A percentile compares a stretch with the other conserved stretches of the same genome.
These are phyloP conservation scores for Erebia aethiops DNA, from an alignment of 2,888 invertebrate genomes.

Conservation along the genomic window DNA sequence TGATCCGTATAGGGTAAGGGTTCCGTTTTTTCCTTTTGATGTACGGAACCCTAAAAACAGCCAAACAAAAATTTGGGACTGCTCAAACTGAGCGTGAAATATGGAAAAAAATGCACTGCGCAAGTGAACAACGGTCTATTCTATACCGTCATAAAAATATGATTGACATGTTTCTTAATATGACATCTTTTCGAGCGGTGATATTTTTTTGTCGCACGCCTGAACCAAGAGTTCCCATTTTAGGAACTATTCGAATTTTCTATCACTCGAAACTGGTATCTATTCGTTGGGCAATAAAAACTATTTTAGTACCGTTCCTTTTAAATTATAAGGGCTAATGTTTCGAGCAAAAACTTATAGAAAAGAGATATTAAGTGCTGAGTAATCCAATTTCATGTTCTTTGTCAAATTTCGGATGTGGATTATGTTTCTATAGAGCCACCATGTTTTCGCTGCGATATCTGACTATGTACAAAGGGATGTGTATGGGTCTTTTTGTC, in stretches of 20 bases:
- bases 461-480: slow-evolving; percentile 71
- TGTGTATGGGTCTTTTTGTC: slow-evolving; percentile 70
- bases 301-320: slow-evolving; percentile 23
- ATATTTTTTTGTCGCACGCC: slow-evolving; percentile 80
- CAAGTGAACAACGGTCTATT: slow-evolving; percentile 77
- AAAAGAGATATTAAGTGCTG: slow-evolving; percentile 78
- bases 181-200: slow-evolving; percentile 81
- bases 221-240: slow-evolving; percentile 50
- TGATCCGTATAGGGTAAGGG: too few relatives aligned
- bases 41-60: too few relatives aligned
- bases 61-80: slow-evolving; percentile 54
- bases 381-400: slow-evolving; percentile 80
- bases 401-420: slow-evolving; percentile 80
- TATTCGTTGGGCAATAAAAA: background rate
- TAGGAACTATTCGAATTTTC: slow-evolving; percentile 35
- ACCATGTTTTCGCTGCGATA: slow-evolving; percentile 62
- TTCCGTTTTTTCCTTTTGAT: too few relatives aligned
- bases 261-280: slow-evolving; percentile 30
- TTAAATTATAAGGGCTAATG: slow-evolving; percentile 47
- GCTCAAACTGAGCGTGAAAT: slow-evolving; percentile 78
- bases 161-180: slow-evolving; percentile 83
- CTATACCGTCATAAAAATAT: slow-evolving; percentile 80
- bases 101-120: slow-evolving; percentile 71
- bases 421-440: slow-evolving; percentile 79
- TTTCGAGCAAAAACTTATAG: slow-evolving; percentile 57